Conservation (phyloP, 2,113 vertebrate genomes). For the Macquaria ambigua region DNA sequence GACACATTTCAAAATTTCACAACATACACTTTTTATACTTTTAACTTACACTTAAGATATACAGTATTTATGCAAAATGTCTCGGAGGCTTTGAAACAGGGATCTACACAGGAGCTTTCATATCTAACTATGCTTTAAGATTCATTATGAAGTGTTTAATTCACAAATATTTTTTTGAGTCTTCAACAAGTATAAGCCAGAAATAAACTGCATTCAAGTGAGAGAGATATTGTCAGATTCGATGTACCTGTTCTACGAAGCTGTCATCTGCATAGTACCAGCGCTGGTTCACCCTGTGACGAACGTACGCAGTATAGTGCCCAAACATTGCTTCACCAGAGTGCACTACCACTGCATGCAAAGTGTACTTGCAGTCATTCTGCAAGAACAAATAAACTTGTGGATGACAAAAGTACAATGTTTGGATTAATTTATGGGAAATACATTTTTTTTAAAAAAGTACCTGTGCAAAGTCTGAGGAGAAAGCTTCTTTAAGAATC, state of each 20-base stretch:
- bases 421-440: neutral
- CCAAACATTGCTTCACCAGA: conserved; percentile 60
- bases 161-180: neutral
- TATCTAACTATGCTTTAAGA: neutral
- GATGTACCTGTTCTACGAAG: conserved; percentile 39
- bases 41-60: neutral
- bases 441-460: neutral
- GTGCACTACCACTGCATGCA: conserved; percentile 84
- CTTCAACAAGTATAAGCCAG: neutral
- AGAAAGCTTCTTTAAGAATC: conserved; percentile 20
- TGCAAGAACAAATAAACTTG: conserved; percentile 36
- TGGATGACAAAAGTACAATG: neutral
- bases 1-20: neutral
- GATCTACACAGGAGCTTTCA: neutral
- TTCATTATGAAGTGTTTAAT: neutral
- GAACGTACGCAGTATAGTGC: conserved; percentile 81
- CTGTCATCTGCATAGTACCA: conserved; percentile 82
- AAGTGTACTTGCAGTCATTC: conserved; percentile 66
- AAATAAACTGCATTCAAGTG: neutral
- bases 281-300: neutral
- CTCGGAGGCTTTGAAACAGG: neutral
- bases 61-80: neutral
- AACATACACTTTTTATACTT: neutral
- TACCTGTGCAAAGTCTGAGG: conserved; percentile 56
- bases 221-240: neutral